Base-by-base conservation (phyloP, 2,797 vertebrate genomes). In the Alauda arvensis region DNA sequence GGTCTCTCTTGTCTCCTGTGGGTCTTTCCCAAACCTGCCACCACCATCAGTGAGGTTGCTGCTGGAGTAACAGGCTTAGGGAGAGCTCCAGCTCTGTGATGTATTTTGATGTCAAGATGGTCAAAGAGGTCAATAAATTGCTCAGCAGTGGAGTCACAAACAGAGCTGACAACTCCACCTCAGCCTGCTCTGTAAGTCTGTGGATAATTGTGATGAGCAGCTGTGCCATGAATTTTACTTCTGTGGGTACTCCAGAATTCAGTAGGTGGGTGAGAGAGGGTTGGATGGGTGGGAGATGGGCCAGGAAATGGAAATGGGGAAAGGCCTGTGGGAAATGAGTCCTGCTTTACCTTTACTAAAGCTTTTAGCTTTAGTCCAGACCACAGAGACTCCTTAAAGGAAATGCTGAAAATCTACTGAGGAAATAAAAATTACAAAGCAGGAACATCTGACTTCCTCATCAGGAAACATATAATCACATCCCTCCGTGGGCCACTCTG, bases 361-460 rank as follows among this genome's bases (percentile, higher is more conserved):
- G 10, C 33, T 87, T 62, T 77, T 34, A 82, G 19, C 25, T 89
- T 85, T 53, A 49, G 23, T 56, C 20, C 69, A 79, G 59, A 68
- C 25, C 24, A 25, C 19, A 48, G 46, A 10, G 7, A 40, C 9
- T 83, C 34, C 52, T 87, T 55, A 56, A 91, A 87, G 69, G 53
- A 87, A 94, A 85, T 51, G 29, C 20, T 52, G 20, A 31, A 60
- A 72, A 81, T 63, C 39, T 59, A 43, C 25, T 15, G 39, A 88
- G 46, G 46, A 90, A 77, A 62, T 8, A 85, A 55, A 71, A 88
- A 85, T 74, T 40, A 67, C 1, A 1, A 79, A 93, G 39, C 25
- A 72, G 46, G 56, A 59, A 48, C 28, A n/a, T 82, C 63, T 77
- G 85, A 92, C 19, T 75, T 93, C 83, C 55, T 87, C 77, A 78